Evolutionary conservation across 37 sponge, comb jelly and placozoan genomes (phyloP).

Genomic region (Diacarnus erythraeanus): DNA sequence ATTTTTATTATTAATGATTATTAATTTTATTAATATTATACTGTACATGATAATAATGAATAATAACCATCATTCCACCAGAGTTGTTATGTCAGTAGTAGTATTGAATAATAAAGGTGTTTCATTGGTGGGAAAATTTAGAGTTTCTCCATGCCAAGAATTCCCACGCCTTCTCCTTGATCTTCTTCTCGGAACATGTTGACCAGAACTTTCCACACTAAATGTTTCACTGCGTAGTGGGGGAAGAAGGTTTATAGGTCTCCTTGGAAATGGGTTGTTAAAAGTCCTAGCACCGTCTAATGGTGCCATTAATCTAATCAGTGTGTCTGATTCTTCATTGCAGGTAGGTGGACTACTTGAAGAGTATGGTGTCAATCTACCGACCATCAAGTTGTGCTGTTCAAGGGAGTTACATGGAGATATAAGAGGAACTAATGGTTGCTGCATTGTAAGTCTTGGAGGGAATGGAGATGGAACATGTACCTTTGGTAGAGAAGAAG

Average conservation of each 20-base stretch:
- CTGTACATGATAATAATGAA: neutral
- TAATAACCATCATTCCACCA: neutral
- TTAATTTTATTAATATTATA: no score
- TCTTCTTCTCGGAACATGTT: neutral
- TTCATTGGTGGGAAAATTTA: neutral
- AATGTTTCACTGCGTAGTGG: neutral
- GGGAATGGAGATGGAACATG: neutral
- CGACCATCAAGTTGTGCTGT: no score
- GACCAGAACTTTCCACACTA: neutral
- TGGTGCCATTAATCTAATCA: neutral
- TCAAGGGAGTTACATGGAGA: no score
- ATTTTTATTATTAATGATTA: no score
- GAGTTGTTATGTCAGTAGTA: neutral
- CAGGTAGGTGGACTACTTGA: no score
- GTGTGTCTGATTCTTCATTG: neutral
- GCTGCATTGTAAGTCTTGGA: neutral
- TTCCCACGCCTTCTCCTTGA: neutral
- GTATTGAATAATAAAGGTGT: neutral
- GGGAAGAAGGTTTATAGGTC: neutral
- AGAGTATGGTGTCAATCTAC: no score
- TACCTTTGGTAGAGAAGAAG: neutral
- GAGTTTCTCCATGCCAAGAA: conserved; percentile 13
- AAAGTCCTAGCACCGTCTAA: neutral
- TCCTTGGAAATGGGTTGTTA: neutral
- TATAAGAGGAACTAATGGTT: no score